Evolutionary conservation across 2,888 invertebrate species (phyloP), one percentile per base, ranked within the genome.

Genomic region (Globia sparganii): DNA sequence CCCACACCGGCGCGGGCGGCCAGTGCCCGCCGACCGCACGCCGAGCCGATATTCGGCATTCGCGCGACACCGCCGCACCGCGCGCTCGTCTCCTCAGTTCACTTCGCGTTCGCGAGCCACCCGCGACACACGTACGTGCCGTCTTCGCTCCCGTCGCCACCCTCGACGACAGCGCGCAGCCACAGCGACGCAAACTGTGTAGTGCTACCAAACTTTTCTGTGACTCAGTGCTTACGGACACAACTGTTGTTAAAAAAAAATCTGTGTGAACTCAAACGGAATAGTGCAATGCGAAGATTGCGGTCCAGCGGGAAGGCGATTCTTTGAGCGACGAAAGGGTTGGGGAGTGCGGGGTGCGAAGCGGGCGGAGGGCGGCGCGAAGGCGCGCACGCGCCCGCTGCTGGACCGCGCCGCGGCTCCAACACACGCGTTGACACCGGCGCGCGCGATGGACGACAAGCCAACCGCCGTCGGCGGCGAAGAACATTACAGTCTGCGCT

Each of bases 401-500:
- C 88, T 88, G 89, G 88, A 88, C 89, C 88, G 85, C 88, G 84
- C 84, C 88, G 90, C 91, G 87, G 91, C 87, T 78, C 84, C 89
- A 87, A 88, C 93, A 94, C 95, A 94, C 95, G 94, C 94, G 94
- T 88, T 90, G 87, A 88, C 87, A 91, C 91, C 93, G 92, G 93
- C 94, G 92, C 91, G 93, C 93, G 94, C 93, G 90, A 96, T 96
- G 96, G 96, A 95, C 95, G 96, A 96, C 93, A 96, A 96, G 91
- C 91, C 94, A 89, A 91, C 93, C 91, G 92, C 94, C 92, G 93
- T 91, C 90, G 92, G 91, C 91, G 92, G 93, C 69, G 97, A 98
- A 95, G 98, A 98, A 93, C 98, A 99, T 95, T 99, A 99, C 96
- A 99, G 98, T 93, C 97, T 99, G 92, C 97, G 98, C 95, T 99